Base-by-base conservation (phyloP, 2,113 vertebrate genomes). In the Forbesichthys agassizii region DNA sequence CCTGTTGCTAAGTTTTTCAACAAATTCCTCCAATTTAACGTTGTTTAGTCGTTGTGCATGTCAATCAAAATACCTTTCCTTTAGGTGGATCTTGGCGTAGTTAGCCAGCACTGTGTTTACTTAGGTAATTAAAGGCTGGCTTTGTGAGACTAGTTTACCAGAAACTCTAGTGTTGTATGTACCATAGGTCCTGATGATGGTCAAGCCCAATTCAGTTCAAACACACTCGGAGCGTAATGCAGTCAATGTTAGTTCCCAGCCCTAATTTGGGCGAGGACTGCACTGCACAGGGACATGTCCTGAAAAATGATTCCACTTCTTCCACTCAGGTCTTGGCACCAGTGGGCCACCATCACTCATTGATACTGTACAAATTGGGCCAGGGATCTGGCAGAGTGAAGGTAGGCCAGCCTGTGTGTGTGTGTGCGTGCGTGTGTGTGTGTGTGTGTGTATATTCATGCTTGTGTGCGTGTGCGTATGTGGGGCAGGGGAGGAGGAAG, bases 351-450 rank as follows among this genome's bases (percentile, higher is more conserved):
- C 71, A 84, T 79, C 48, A 12, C 80, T 86, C 79, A 79, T 48
- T 72, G 80, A 83, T 80, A 62, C 72, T 69, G 70, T 77, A 81
- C 77, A 84, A 81, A 85, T 77, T 88, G 81, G 79, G 70, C 77
- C 74, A 78, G 83, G 67, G 73, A 66, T 57, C 67, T 58, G 47
- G 36, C 61, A 77, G 61, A 54, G 66, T 9, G 60, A 70, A 83
- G 57, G 66, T 77, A 78, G 71, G 68, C 63, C 59, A 75, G 67
- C n/a, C 48, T 63, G 48, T 75, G 75, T 59, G 48, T 68, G 69
- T 68, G 16, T 61, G 20, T 59, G 33, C 69, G 61, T 0, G 16
- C 0, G 16, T 16, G 16, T 54, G 27, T 61, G 61, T 53, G 42
- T 14, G 53, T 42, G 61, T 55, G 58, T 6, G 72, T 55, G 18